Evolutionary conservation across 1,140 invertebrate species (phyloP).

Genomic region (Marisa cornuarietis): DNA sequence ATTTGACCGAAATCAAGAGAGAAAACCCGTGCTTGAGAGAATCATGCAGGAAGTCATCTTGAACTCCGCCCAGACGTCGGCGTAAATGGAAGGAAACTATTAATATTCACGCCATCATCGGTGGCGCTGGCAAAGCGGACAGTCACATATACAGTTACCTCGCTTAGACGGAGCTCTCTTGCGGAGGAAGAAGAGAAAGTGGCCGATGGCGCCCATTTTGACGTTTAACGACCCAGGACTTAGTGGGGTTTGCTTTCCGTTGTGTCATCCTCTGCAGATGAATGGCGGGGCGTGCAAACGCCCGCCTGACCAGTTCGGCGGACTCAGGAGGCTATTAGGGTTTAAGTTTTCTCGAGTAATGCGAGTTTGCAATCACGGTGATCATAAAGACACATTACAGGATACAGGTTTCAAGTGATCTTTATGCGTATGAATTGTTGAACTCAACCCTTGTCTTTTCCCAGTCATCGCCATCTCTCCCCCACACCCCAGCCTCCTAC

Average conservation of each 20-base stretch:
- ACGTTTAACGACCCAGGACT: slow-evolving; percentile 5
- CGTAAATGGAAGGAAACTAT: slow-evolving; percentile 2
- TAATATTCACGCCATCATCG: slow-evolving; percentile 6
- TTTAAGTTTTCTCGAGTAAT: too few relatives aligned
- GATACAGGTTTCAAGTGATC: too few relatives aligned
- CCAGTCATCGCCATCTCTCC: too few relatives aligned
- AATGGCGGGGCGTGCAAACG: neutral
- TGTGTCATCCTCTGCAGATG: slow-evolving; percentile 6
- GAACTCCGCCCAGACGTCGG: neutral
- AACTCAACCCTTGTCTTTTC: too few relatives aligned
- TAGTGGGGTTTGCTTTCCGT: slow-evolving; percentile 3
- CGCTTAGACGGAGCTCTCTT: slow-evolving; percentile 2
- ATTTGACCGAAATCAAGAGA: neutral
- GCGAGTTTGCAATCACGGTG: too few relatives aligned
- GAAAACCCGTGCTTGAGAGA: neutral
- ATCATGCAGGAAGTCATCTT: neutral
- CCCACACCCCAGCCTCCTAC: too few relatives aligned
- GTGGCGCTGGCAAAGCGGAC: neutral
- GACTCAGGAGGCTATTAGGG: too few relatives aligned
- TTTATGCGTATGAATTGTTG: too few relatives aligned
- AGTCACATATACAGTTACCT: slow-evolving; percentile 2
- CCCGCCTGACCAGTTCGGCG: too few relatives aligned
- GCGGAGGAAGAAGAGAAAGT: slow-evolving; percentile 11
- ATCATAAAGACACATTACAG: too few relatives aligned
- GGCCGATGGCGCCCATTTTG: slow-evolving; percentile 6